phyloP scores from a whole-genome alignment of 2,888 invertebrate genomes.

The Trissolcus brochymenae region DNA sequence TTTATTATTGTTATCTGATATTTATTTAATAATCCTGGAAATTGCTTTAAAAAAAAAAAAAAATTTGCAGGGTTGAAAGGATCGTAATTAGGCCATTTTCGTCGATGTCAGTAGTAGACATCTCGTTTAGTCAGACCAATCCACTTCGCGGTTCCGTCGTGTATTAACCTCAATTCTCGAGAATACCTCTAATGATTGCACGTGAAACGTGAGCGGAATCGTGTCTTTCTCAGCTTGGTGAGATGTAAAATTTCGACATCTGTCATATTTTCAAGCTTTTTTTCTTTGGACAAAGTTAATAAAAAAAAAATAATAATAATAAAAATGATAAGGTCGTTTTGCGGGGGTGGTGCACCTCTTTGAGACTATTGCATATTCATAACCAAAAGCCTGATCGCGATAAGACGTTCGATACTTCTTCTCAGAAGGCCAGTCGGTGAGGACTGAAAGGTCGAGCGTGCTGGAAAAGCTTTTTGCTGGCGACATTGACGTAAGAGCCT shows the following conservation, averaged over 20 bases:
- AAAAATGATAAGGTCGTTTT: constrained; percentile 12
- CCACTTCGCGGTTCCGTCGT: constrained; percentile 19
- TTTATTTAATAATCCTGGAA: too few species aligned
- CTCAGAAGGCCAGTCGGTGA: constrained; percentile 22
- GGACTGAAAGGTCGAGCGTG: constrained; percentile 2
- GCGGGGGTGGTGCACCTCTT: background rate
- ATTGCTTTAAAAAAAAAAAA: too few species aligned
- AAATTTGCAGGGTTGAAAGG: background rate
- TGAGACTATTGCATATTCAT: constrained; percentile 53
- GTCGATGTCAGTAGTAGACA: constrained; percentile 15
- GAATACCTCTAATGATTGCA: constrained; percentile 38
- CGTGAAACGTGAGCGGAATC: constrained; percentile 35
- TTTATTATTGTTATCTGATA: too few species aligned
- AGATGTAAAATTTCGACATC: constrained; percentile 26
- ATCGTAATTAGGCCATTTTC: constrained; percentile 25
- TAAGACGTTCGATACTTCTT: constrained; percentile 51
- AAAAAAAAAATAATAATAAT: too few species aligned
- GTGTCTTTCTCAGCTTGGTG: background rate
- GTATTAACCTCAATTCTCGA: constrained; percentile 34
- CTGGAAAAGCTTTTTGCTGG: constrained; percentile 22
- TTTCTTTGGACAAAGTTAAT: constrained; percentile 1
- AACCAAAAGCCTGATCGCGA: constrained; percentile 46
- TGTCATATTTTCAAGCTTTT: constrained; percentile 7
- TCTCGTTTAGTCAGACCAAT: constrained; percentile 25
- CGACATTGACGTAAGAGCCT: background rate